Base-by-base conservation (phyloP, 2,797 vertebrate genomes). In the Pagetopsis macropterus region DNA sequence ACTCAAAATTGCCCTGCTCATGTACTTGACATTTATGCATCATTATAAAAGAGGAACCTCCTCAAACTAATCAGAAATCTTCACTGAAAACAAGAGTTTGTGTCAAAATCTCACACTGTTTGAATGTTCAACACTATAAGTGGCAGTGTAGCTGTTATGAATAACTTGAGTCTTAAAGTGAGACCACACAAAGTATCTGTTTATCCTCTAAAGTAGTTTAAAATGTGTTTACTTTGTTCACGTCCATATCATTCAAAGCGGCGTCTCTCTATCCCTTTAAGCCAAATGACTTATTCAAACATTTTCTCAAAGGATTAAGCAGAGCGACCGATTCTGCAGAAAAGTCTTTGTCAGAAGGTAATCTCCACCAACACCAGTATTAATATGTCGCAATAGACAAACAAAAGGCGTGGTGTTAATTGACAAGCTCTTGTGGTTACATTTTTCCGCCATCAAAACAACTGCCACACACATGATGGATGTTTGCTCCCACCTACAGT, bases 281-380 rank as follows among this genome's bases (percentile, higher is more conserved):
- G 64, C 68, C 41, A 23, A 46, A 66, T 11, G 57, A 79, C 54
- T 43, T 54, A 46, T 40, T 55, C 62, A 78, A 82, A 85, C 3
- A 64, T 69, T 77, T 72, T 49, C 54, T 57, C 49, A 59, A 51
- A 76, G 52, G 56, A 81, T 68, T 69, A 56, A 67, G 41, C 15
- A 14, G 49, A 46, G 40, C 7, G 1, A 72, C 67, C 50, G 51
- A 73, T 78, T 79, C 69, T 45, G 55, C 55, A 46, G 40, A 85
- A 87, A 68, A 57, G 70, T 49, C 75, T 76, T 86, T 88, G 87
- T 87, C 72, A 71, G 76, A 82, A 82, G 57, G 72, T 82, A 45
- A 72, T 72, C 67, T 70, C 15, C 23, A 50, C 41, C 56, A 23
- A 66, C 41, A 37, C 37, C 15, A 40, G 52, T 65, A 79, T 65